Base-by-base conservation (phyloP, 2,888 invertebrate species). In the Hirtodrosophila alboralis region DNA sequence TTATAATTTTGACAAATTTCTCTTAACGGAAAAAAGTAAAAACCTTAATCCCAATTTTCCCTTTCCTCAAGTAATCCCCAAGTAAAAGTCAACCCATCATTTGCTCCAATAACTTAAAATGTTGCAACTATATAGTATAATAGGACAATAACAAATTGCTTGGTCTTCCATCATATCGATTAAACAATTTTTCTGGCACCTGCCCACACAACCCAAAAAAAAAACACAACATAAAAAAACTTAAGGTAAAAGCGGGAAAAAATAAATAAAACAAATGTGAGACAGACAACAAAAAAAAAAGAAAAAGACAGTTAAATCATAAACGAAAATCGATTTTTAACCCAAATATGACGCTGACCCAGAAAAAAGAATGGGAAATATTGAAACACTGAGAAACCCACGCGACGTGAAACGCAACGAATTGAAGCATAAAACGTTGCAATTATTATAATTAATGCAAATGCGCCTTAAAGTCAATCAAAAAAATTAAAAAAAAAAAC, bases 281-380 rank as follows among this genome's bases (percentile, higher is more conserved):
- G 54, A 58, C 34, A 23, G 52, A 52, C 58, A 49, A 27, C 33
- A 34, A 53, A n/a, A n/a, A n/a, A n/a, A n/a, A n/a, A n/a, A n/a
- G n/a, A n/a, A n/a, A n/a, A n/a, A n/a, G n/a, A 52, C 51, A 43
- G 54, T 59, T 34, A 51, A 71, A 62, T 63, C 74, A 80, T 84
- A 80, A 80, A 84, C 81, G 81, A 84, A 79, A 79, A 79, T 79
- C 79, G 78, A 79, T 79, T 81, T 79, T 71, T 68, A 79, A 84
- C 79, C 84, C 75, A 84, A 84, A 81, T 79, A 56, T 77, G 51
- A 61, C 47, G 84, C 40, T 77, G 84, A 81, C 79, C 79, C 78
- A 79, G 63, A 81, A 79, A 84, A 26, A 5, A 14, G 10, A 18
- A 18, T 18, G 18, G 5, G 18, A 18, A 18, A 2, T 18, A 18